These are phyloP conservation scores for Isichthys henryi DNA, from an alignment of 2,113 vertebrate genomes.

Conservation along the genomic window DNA sequence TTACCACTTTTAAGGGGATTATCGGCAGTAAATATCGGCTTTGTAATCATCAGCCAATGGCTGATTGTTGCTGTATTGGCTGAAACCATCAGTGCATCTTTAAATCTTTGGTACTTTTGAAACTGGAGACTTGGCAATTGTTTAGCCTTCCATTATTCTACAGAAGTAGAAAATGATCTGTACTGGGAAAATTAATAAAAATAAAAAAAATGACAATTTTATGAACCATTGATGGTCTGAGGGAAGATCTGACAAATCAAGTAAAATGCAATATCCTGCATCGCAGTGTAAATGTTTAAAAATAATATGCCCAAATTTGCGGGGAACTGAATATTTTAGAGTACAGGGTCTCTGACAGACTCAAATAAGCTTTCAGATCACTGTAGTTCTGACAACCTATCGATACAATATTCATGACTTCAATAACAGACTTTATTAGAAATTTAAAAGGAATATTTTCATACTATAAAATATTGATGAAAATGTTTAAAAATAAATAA, in stretches of 20 bases:
- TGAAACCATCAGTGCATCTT: not conserved
- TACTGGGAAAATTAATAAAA: not conserved
- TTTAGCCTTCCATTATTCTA: not conserved
- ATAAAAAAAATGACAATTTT: not conserved
- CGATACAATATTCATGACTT: not conserved
- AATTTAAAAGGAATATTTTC: not conserved
- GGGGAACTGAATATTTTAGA: not conserved
- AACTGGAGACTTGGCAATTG: not conserved
- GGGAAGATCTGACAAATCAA: not conserved
- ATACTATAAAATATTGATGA: constrained; percentile 12
- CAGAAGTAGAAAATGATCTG: not conserved
- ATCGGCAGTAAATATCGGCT: not conserved
- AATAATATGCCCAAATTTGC: not conserved
- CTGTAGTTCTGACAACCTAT: not conserved
- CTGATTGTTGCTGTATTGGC: not conserved
- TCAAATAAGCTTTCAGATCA: not conserved
- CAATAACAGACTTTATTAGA: not conserved
- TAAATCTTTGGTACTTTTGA: not conserved
- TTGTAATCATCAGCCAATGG: not conserved
- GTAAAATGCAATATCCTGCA: not conserved
- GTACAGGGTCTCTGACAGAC: not conserved
- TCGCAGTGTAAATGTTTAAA: not conserved
- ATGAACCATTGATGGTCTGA: not conserved
- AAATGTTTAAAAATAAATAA: not conserved
- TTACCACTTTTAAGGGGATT: not conserved